Evolutionary conservation across 2,113 vertebrate species (phyloP).

Genomic region (Andinoacara biseriatus): DNA sequence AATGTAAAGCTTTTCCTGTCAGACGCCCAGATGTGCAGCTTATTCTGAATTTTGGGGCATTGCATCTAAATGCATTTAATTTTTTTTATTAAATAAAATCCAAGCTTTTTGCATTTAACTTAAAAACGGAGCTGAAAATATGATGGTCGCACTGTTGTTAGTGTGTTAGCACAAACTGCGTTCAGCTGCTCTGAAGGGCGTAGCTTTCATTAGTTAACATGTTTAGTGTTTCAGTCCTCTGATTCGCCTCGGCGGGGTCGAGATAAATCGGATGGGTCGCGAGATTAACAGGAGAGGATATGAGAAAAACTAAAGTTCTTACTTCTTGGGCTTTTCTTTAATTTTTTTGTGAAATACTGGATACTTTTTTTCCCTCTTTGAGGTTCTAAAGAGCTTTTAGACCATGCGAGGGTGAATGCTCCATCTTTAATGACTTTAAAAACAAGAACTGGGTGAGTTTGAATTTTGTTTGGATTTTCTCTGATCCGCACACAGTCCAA

Average conservation of each 20-base stretch:
- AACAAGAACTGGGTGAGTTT: too few species aligned
- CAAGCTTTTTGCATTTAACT: neutral
- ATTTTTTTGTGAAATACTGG: neutral
- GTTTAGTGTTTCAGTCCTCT: neutral
- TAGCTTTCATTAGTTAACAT: neutral
- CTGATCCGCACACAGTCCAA: too few species aligned
- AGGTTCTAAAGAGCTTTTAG: neutral
- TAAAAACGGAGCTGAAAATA: neutral
- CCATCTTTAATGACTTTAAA: too few species aligned
- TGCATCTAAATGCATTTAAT: neutral
- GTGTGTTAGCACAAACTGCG: rapidly evolving
- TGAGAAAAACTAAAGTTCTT: neutral
- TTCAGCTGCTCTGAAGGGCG: neutral
- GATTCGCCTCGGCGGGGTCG: neutral
- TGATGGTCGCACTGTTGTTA: neutral
- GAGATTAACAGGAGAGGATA: neutral
- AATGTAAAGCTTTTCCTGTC: neutral
- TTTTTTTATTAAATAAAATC: neutral
- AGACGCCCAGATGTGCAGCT: too few species aligned
- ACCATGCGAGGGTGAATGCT: too few species aligned
- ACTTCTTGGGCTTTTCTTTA: neutral
- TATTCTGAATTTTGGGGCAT: neutral
- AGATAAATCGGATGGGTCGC: neutral
- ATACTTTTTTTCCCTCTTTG: neutral
- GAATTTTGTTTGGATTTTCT: too few species aligned